Conservation (phyloP, 2,888 invertebrate genomes). For the Chymomyza procnemis region DNA sequence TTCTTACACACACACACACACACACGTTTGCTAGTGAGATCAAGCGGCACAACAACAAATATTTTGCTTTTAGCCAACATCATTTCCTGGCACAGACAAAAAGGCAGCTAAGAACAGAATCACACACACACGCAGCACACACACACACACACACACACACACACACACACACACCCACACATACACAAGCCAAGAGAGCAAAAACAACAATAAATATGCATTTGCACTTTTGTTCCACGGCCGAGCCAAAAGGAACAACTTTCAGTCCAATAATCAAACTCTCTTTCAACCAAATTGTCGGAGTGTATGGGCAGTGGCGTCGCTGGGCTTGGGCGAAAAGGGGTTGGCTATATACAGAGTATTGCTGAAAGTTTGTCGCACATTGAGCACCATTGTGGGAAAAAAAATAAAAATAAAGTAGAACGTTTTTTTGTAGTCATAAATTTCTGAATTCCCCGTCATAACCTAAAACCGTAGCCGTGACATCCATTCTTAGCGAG, state of each 20-base stretch:
- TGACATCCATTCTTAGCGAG: too few species aligned
- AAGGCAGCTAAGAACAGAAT: neutral
- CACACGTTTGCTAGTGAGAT: slow-evolving; percentile 10
- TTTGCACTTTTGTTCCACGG: slow-evolving; percentile 45
- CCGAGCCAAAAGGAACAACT: slow-evolving; percentile 20
- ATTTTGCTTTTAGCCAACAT: slow-evolving; percentile 35
- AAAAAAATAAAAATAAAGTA: too few species aligned
- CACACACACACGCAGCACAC: slow-evolving; percentile 38
- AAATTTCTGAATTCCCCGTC: too few species aligned
- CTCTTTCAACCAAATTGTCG: slow-evolving; percentile 25
- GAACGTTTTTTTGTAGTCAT: too few species aligned
- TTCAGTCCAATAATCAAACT: slow-evolving; percentile 19
- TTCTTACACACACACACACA: neutral
- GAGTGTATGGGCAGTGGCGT: slow-evolving; percentile 23
- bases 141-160: slow-evolving; percentile 34
- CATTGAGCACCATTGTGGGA: too few species aligned
- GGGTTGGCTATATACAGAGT: neutral
- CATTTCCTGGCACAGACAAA: neutral
- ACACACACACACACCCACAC: neutral
- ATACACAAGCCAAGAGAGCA: slow-evolving; percentile 8
- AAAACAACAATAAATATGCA: slow-evolving; percentile 35
- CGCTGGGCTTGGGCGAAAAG: slow-evolving; percentile 2
- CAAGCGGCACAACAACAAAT: slow-evolving; percentile 42
- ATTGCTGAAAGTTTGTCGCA: too few species aligned
- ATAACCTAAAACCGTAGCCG: too few species aligned